Evolutionary conservation across 2,797 vertebrate genomes (phyloP), one percentile per base, ranked within the genome.

Genomic region (Megalops cyprinoides): DNA sequence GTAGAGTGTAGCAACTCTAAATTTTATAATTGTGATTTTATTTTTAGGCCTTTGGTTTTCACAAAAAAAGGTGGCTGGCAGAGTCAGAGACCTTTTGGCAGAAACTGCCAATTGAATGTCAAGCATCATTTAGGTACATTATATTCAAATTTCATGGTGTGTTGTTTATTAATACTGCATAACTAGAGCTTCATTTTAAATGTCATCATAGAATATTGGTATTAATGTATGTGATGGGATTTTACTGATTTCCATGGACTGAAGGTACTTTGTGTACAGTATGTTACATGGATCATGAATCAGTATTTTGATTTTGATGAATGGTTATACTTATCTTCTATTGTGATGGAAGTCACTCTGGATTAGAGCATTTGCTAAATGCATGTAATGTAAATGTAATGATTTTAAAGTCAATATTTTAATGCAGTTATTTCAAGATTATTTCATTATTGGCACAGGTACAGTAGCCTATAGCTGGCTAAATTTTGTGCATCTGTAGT

Each of bases 161-260:
- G 23, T 69, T 34, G 15, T 23, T 69, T 67, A 49, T 67, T 79
- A 69, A 18, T 51, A 20, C 56, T 34, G n/a, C 31, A 37, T 49
- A 73, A n/a, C 46, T 37, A 49, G 48, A 37, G 34, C 37, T 39
- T 56, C 23, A 12, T 75, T 53, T 53, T 25, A 46, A 44, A 4
- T 48, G 0, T 3, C 23, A 31, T 42, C 14, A 39, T 28, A 74
- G 74, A 25, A 9, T 9, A 10, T 20, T 4, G 42, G 28, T 80
- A 9, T 46, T 46, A 25, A 23, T 48, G 80, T 12, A 44, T 71
- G 73, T 67, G 74, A 78, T 51, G 55, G 48, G n/a, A 37, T 58
- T 79, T 78, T 31, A 82, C 83, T 84, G 62, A 55, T 82, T 85
- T 85, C 82, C 87, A 83, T 83, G 51, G 81, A 74, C 25, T 82